Evolutionary conservation across 2,888 invertebrate species (phyloP).

Genomic region (Penaeus monodon): DNA sequence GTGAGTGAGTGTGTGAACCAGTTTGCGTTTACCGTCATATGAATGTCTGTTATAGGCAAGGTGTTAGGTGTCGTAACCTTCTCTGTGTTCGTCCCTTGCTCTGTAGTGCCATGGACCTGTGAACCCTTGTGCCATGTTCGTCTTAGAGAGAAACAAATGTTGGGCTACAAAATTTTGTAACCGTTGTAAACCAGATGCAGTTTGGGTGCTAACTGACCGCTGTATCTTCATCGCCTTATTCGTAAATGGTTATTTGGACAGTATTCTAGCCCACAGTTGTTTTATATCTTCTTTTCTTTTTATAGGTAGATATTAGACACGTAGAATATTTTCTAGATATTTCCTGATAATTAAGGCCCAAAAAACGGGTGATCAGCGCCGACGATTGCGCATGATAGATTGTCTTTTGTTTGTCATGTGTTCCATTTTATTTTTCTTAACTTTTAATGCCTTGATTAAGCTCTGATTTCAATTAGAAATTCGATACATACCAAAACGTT

Average conservation of each 20-base stretch:
- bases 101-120: slow-evolving; percentile 15
- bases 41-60: slow-evolving; percentile 7
- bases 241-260: neutral
- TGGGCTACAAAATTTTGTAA: no score
- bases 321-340: no score
- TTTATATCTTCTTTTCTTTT: no score
- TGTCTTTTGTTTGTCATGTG: neutral
- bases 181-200: no score
- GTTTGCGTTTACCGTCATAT: neutral
- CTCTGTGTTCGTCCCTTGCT: neutral
- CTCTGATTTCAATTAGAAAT: neutral
- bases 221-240: neutral
- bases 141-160: neutral
- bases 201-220: no score
- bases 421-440: neutral
- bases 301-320: no score
- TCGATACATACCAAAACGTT: neutral
- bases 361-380: no score
- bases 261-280: neutral
- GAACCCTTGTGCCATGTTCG: slow-evolving; percentile 21
- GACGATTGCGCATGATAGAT: slow-evolving; percentile 2
- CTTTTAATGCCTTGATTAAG: no score
- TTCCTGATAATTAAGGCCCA: no score
- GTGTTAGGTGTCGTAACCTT: neutral
- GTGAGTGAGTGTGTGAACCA: no score